Conservation (phyloP, 92 coral and sea anemone genomes). For the Paragorgia papillata region DNA sequence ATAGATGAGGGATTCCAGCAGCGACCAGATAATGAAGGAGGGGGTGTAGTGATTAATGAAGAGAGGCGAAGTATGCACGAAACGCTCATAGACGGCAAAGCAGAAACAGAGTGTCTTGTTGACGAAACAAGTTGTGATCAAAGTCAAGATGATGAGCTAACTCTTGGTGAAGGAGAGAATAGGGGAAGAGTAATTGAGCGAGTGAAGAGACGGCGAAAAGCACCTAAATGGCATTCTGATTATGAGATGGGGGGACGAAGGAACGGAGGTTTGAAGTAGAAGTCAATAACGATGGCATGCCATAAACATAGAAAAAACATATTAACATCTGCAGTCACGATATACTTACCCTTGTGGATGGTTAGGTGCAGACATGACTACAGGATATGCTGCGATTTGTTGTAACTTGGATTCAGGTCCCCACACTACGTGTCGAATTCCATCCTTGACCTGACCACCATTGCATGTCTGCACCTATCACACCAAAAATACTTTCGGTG, state of each 20-base stretch:
- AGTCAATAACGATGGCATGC: background rate
- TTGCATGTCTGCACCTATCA: too few relatives aligned
- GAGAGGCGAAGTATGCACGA: background rate
- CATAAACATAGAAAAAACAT: background rate
- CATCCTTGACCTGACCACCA: too few relatives aligned
- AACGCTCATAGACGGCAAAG: background rate
- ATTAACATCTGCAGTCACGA: too few relatives aligned
- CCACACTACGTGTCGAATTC: too few relatives aligned
- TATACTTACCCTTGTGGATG: too few relatives aligned
- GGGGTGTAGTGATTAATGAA: background rate
- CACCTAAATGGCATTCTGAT: conserved; percentile 20
- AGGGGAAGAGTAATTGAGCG: conserved; percentile 43
- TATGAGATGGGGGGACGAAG: conserved; percentile 14
- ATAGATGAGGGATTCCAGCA: background rate
- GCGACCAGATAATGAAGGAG: background rate
- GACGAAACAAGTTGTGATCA: background rate
- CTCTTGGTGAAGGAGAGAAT: background rate
- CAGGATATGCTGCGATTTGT: too few relatives aligned
- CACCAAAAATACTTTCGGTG: too few relatives aligned
- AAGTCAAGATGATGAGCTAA: conserved; percentile 6
- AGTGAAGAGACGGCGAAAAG: conserved; percentile 47
- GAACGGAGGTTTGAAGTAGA: background rate
- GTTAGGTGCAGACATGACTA: too few relatives aligned
- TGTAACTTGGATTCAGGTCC: too few relatives aligned
- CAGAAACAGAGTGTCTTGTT: background rate